Percentiles rank a stretch among this genome's conserved stretches.
These are phyloP conservation scores for Lates calcarifer DNA, from an alignment of 2,113 vertebrate genomes.

Conservation along the genomic window DNA sequence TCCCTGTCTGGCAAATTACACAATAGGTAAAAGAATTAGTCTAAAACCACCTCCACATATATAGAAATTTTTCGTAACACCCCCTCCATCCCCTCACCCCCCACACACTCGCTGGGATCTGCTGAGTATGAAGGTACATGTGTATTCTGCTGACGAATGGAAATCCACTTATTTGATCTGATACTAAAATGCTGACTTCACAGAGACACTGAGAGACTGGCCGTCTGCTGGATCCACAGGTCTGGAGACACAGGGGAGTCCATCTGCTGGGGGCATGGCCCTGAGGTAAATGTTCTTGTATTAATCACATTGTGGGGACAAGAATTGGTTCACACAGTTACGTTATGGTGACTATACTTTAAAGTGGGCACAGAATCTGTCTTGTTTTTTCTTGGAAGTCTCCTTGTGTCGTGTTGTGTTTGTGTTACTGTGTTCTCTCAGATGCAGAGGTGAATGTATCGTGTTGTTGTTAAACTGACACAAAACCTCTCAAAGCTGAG, in stretches of 20 bases:
- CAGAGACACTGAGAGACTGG: slow-evolving; percentile 13
- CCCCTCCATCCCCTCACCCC: neutral
- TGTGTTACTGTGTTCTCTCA: neutral
- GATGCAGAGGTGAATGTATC: no score
- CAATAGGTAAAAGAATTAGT: neutral
- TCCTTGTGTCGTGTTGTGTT: neutral
- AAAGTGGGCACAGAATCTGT: neutral
- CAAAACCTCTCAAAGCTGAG: neutral
- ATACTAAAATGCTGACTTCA: slow-evolving; percentile 71
- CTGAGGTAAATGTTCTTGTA: neutral
- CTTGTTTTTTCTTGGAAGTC: neutral
- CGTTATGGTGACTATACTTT: neutral
- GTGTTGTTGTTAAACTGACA: neutral
- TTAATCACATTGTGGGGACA: neutral
- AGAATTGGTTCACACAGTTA: neutral
- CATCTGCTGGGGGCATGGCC: slow-evolving; percentile 16
- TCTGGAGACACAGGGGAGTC: slow-evolving; percentile 7
- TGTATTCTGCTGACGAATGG: slow-evolving; percentile 69
- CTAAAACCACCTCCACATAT: neutral
- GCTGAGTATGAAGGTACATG: slow-evolving; percentile 42
- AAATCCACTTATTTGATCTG: slow-evolving; percentile 75
- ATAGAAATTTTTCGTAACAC: neutral
- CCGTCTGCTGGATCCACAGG: slow-evolving; percentile 26
- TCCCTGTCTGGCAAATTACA: neutral
- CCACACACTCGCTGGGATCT: slow-evolving; percentile 7